phyloP scores from a whole-genome alignment of 1,140 invertebrate species.

The Zaprionus gabonicus region DNA sequence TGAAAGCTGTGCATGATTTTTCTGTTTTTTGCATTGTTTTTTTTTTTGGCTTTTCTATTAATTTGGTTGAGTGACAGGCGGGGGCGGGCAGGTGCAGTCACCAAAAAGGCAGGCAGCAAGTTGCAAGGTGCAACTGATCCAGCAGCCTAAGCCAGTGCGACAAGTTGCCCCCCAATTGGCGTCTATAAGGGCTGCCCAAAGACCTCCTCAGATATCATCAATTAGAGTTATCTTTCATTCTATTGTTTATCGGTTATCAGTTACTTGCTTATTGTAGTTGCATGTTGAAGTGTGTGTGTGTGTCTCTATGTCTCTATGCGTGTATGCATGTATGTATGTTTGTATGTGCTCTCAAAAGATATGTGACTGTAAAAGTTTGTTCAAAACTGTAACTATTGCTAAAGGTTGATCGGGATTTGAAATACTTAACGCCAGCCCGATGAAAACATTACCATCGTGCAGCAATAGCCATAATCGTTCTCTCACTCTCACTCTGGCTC shows the following conservation, averaged over 20 bases:
- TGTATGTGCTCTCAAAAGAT: conserved; percentile 40
- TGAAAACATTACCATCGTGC: conserved; percentile 20
- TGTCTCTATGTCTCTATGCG: conserved; percentile 20
- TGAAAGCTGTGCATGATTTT: conserved; percentile 11
- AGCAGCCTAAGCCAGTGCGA: conserved; percentile 39
- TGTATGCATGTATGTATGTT: conserved; percentile 12
- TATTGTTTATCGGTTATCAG: conserved; percentile 18
- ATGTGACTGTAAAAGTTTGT: conserved; percentile 60
- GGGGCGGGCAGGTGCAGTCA: not conserved
- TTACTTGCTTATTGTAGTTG: conserved; percentile 33
- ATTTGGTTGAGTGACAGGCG: conserved; percentile 26
- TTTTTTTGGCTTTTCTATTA: conserved; percentile 22
- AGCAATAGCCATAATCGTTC: not conserved
- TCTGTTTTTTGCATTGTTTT: not conserved
- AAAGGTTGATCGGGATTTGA: conserved; percentile 27
- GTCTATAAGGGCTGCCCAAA: conserved; percentile 8
- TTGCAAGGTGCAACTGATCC: conserved; percentile 35
- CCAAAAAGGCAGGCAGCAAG: conserved; percentile 14
- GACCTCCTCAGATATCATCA: conserved; percentile 14
- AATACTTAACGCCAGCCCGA: not conserved
- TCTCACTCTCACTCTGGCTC: conserved; percentile 11
- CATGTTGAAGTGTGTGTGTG: not conserved
- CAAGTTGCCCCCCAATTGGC: conserved; percentile 24
- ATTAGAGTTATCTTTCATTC: not conserved
- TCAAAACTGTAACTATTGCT: conserved; percentile 59